Conservation (phyloP, 2,113 vertebrate genomes). For the Orthonyx spaldingii region DNA sequence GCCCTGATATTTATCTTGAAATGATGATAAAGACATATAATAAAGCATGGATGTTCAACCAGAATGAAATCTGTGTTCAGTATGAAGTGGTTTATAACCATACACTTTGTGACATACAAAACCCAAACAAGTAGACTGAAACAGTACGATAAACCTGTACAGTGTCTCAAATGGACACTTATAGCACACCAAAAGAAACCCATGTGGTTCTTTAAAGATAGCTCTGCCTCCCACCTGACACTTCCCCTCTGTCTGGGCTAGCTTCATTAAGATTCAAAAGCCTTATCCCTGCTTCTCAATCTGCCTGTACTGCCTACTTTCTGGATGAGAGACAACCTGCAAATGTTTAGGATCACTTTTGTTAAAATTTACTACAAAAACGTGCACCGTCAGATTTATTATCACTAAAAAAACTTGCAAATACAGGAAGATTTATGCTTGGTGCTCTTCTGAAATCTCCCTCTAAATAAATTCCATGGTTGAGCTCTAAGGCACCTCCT, state of each 20-base stretch:
- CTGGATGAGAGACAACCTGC: not conserved
- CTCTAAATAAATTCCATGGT: not conserved
- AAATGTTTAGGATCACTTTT: not conserved
- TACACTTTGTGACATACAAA: not conserved
- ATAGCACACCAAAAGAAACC: not conserved
- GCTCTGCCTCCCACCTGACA: not conserved
- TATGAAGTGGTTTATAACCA: not conserved
- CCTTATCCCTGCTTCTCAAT: not conserved
- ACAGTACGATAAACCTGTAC: rapidly evolving
- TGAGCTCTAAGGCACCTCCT: not conserved
- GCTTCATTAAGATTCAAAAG: not conserved
- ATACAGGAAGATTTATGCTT: not conserved
- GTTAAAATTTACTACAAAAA: not conserved
- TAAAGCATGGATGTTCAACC: not conserved
- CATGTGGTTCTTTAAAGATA: not conserved
- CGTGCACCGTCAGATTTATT: not conserved
- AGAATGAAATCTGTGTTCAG: not conserved
- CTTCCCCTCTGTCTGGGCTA: not conserved
- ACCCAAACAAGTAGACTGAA: not conserved
- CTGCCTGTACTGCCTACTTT: not conserved
- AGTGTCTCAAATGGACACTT: not conserved
- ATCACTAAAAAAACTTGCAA: not conserved
- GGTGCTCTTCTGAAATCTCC: not conserved
- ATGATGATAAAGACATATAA: not conserved
- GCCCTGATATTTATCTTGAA: not conserved